Evolutionary conservation across 2,888 invertebrate genomes (phyloP).

Genomic region (Eutolmus rufibarbis): DNA sequence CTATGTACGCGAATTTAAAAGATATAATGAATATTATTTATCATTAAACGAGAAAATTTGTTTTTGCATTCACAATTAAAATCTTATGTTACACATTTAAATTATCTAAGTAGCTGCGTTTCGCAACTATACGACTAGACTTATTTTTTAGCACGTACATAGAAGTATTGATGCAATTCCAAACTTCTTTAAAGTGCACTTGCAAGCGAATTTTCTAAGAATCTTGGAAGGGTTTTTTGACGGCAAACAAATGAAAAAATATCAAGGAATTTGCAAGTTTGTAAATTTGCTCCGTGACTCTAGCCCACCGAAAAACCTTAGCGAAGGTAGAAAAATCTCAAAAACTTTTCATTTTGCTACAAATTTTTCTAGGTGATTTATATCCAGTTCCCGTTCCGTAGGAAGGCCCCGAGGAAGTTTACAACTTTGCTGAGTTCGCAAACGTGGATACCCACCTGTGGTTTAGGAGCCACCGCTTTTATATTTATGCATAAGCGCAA

Average conservation of each 20-base stretch:
- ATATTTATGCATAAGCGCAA: slow-evolving; percentile 13
- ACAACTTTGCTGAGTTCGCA: slow-evolving; percentile 3
- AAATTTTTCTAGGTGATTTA: slow-evolving; percentile 44
- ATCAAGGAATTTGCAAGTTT: slow-evolving; percentile 23
- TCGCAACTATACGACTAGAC: neutral
- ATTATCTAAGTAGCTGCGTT: neutral
- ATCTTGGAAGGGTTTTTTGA: neutral
- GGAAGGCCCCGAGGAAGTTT: slow-evolving; percentile 10
- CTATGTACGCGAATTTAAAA: too few relatives aligned
- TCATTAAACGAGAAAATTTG: too few relatives aligned
- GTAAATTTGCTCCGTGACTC: neutral
- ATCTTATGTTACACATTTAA: neutral
- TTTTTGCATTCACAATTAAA: neutral
- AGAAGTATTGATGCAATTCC: neutral
- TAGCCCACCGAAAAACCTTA: neutral
- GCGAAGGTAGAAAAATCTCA: slow-evolving; percentile 18
- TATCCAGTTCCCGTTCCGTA: slow-evolving; percentile 35
- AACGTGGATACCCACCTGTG: neutral
- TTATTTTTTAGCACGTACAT: neutral
- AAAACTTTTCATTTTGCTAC: slow-evolving; percentile 41
- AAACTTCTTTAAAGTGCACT: slow-evolving; percentile 8
- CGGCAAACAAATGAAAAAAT: slow-evolving; percentile 5
- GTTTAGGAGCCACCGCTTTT: neutral
- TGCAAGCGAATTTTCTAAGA: neutral
- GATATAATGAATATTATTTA: too few relatives aligned